A percentile compares a stretch with the other conserved stretches of the same genome.
Conservation (phyloP, 1,140 invertebrate genomes). For the Leptonema lineaticorne region DNA sequence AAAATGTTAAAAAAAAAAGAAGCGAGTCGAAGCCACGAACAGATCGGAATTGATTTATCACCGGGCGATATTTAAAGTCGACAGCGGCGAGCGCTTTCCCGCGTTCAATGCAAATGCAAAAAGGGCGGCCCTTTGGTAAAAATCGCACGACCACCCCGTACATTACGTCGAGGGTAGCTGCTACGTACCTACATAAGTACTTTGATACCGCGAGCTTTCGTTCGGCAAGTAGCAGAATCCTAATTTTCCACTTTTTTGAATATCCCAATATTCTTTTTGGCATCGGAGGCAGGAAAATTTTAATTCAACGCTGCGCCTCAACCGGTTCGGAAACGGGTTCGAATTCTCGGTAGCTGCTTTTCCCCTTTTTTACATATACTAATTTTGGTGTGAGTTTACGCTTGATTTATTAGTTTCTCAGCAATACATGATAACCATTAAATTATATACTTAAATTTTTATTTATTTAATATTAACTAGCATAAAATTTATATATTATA, state of each 20-base stretch:
- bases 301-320: slow-evolving; percentile 35
- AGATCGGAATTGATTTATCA: slow-evolving; percentile 37
- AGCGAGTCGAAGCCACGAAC: background rate
- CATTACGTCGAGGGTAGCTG: too few relatives aligned
- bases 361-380: background rate
- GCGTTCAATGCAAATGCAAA: slow-evolving; percentile 40
- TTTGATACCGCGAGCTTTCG: background rate
- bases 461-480: too few relatives aligned
- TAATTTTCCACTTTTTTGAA: slow-evolving; percentile 43
- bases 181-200: background rate
- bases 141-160: too few relatives aligned
- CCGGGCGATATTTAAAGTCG: slow-evolving; percentile 37
- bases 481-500: too few relatives aligned
- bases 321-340: background rate
- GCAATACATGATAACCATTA: too few relatives aligned
- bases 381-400: background rate
- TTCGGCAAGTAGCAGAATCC: slow-evolving; percentile 39
- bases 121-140: slow-evolving; percentile 32
- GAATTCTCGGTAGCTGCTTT: background rate
- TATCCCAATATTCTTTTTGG: slow-evolving; percentile 43
- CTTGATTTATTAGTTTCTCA: too few relatives aligned
- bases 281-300: slow-evolving; percentile 40
- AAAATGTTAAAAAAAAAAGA: too few relatives aligned
- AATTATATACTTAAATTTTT: too few relatives aligned
- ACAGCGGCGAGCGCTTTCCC: slow-evolving; percentile 22